Percentiles rank a stretch among this genome's conserved stretches.
These are phyloP conservation scores for Drosophila cardini DNA, from an alignment of 1,140 invertebrate genomes.

Conservation along the genomic window DNA sequence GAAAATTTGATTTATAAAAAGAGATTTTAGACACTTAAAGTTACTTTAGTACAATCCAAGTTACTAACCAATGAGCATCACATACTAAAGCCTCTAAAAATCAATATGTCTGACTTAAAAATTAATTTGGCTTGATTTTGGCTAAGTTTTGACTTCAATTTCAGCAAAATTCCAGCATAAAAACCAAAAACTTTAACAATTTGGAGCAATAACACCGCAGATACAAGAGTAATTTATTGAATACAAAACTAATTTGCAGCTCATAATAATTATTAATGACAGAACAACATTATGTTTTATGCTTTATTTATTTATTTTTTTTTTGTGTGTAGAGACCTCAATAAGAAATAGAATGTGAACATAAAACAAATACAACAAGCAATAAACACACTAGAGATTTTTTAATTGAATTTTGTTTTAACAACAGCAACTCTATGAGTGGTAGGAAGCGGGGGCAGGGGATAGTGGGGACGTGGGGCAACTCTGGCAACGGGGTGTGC, in stretches of 20 bases:
- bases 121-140: too few species aligned
- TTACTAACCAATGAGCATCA: too few species aligned
- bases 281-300: conserved; percentile 16
- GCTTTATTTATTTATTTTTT: too few species aligned
- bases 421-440: conserved; percentile 12
- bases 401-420: conserved; percentile 76
- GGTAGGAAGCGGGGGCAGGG: too few species aligned
- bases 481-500: conserved; percentile 27
- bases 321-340: conserved; percentile 43
- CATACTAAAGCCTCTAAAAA: too few species aligned
- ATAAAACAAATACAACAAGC: conserved; percentile 47
- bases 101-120: too few species aligned
- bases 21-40: too few species aligned
- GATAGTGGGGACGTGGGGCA: not conserved
- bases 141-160: too few species aligned
- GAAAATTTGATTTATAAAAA: too few species aligned
- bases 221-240: conserved; percentile 23
- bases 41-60: too few species aligned
- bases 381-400: conserved; percentile 60
- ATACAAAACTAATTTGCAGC: conserved; percentile 46
- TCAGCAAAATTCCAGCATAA: not conserved
- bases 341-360: conserved; percentile 80
- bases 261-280: conserved; percentile 43
- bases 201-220: conserved; percentile 14
- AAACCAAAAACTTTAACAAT: conserved; percentile 1